Percentiles rank a stretch among this genome's conserved stretches.
These are phyloP conservation scores for Tiliqua scincoides DNA, from an alignment of 2,113 vertebrate genomes.

Conservation along the genomic window DNA sequence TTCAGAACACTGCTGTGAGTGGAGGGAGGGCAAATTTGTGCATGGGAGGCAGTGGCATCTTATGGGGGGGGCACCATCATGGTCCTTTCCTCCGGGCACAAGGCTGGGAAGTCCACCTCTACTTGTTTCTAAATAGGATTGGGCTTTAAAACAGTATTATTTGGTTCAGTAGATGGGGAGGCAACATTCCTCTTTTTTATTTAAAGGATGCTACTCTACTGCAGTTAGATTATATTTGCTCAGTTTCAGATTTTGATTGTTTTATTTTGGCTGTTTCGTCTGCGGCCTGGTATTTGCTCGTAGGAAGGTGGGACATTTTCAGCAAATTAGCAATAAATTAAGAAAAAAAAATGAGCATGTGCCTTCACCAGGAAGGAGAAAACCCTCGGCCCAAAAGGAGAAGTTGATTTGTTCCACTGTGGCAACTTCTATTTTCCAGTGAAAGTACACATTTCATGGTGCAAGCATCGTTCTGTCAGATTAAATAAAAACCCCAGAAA, in stretches of 20 bases:
- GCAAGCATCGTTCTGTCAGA: conserved; percentile 68
- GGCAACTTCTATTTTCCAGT: conserved; percentile 67
- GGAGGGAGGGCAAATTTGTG: no score
- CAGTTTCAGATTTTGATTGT: not conserved
- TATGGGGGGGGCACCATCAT: no score
- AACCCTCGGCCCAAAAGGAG: not conserved
- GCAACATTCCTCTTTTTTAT: not conserved
- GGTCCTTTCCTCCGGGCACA: no score
- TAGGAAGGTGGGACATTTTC: not conserved
- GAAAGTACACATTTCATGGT: conserved; percentile 66
- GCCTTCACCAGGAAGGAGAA: rapidly evolving
- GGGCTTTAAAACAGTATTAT: no score
- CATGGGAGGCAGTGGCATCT: no score
- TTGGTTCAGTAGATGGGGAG: no score
- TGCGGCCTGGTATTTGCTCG: not conserved
- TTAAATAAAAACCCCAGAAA: conserved; percentile 72
- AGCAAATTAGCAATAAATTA: not conserved
- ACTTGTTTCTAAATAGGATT: not conserved
- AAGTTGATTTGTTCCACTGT: conserved; percentile 61
- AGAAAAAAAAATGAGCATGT: no score
- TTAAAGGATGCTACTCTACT: no score
- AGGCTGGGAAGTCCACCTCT: no score
- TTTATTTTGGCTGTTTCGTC: not conserved
- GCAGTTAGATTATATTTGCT: not conserved
- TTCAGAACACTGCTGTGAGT: no score